Evolutionary conservation across 2,797 vertebrate species (phyloP).

Genomic region (Moxostoma hubbsi): DNA sequence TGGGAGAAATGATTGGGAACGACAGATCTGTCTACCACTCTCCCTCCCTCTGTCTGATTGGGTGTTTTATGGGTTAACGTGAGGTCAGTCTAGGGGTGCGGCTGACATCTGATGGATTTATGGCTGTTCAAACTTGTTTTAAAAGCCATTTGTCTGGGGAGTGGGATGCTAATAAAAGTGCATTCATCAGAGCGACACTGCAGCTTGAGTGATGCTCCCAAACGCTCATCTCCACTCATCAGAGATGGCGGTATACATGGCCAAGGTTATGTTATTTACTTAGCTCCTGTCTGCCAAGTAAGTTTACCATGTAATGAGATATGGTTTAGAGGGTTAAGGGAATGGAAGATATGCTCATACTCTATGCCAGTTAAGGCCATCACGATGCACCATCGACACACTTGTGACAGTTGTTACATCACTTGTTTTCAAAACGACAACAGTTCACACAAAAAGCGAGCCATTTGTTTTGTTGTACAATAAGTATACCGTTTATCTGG

Average conservation of each 20-base stretch:
- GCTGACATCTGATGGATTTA: conserved; percentile 54
- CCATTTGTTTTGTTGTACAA: conserved; percentile 11
- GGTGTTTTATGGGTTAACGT: conserved; percentile 20
- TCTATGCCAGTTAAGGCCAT: too few species aligned
- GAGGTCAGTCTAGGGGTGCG: conserved; percentile 39
- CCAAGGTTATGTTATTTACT: conserved; percentile 47
- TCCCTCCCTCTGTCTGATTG: conserved; percentile 17
- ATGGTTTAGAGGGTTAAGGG: not conserved
- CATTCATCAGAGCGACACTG: conserved; percentile 49
- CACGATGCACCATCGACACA: not conserved
- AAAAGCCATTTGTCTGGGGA: conserved; percentile 49
- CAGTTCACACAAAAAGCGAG: not conserved
- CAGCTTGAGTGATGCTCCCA: conserved; percentile 20
- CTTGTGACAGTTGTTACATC: not conserved
- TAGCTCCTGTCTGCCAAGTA: conserved; percentile 30
- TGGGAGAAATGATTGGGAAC: not conserved
- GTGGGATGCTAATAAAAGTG: conserved; percentile 31
- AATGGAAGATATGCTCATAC: too few species aligned
- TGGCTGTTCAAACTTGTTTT: conserved; percentile 41
- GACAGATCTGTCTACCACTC: not conserved
- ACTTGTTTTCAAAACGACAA: conserved; percentile 1
- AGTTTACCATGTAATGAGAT: conserved; percentile 27
- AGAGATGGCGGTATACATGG: conserved; percentile 49
- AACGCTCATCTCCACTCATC: conserved; percentile 28
- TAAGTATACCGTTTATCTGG: too few species aligned